phyloP scores from a whole-genome alignment of 2,113 vertebrate species.

The Sarotherodon lohbergeri region DNA sequence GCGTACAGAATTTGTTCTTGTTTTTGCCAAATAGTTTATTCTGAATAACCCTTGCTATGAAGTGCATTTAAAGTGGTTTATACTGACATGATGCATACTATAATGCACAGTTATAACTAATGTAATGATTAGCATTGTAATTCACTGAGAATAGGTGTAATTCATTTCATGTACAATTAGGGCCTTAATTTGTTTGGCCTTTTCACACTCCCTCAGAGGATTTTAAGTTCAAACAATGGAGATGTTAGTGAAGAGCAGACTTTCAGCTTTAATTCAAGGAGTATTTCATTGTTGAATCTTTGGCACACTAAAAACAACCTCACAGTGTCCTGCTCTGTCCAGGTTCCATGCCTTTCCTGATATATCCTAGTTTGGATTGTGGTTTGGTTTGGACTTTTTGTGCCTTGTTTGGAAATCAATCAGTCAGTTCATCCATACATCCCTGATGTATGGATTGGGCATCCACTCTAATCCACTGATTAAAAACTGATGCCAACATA shows the following conservation, averaged over 20 bases:
- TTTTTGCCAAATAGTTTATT: background rate
- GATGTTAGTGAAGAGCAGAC: background rate
- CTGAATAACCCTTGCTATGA: background rate
- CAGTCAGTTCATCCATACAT: background rate
- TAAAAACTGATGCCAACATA: background rate
- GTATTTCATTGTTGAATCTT: background rate
- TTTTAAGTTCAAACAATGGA: background rate
- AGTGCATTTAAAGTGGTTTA: background rate
- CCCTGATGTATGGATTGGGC: accelerated
- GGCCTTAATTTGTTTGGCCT: background rate
- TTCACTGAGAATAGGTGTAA: background rate
- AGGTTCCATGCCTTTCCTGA: background rate
- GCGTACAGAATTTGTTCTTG: background rate
- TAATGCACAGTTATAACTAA: background rate
- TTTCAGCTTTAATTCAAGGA: background rate
- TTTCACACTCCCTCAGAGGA: background rate
- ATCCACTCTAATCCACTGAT: background rate
- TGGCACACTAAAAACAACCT: background rate
- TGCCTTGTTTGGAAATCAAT: background rate
- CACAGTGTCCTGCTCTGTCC: background rate
- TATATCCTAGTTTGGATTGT: background rate
- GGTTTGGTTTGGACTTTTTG: background rate
- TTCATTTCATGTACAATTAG: accelerated
- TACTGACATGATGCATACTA: accelerated
- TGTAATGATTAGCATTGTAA: background rate